Conservation (phyloP, 2,113 vertebrate species). For the Amphilophus citrinellus region DNA sequence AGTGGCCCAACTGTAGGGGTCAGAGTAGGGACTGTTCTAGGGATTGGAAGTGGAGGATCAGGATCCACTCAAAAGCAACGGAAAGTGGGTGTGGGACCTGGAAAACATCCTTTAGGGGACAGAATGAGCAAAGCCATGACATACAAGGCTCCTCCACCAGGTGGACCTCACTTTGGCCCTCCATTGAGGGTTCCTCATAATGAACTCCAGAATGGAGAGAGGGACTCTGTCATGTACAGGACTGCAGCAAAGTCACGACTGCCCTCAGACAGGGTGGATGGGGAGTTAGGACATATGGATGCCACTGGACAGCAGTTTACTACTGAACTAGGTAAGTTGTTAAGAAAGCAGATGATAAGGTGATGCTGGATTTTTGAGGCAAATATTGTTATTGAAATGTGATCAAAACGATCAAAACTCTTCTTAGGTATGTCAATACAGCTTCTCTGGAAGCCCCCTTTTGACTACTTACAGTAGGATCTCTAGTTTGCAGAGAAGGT, state of each 20-base stretch:
- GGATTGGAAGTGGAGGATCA: conserved; percentile 48
- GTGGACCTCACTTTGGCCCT: conserved; percentile 89
- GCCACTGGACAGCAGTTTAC: conserved; percentile 79
- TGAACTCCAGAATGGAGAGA: conserved; percentile 90
- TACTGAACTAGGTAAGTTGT: conserved; percentile 87
- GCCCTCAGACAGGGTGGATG: conserved; percentile 80
- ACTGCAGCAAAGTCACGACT: conserved; percentile 83
- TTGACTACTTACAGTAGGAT: too few species aligned
- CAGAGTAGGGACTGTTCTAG: conserved; percentile 52
- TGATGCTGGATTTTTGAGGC: conserved; percentile 10
- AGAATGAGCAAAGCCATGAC: conserved; percentile 88
- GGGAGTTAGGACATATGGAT: conserved; percentile 79
- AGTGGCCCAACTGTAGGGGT: conserved; percentile 73
- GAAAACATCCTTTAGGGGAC: conserved; percentile 84
- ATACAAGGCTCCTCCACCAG: conserved; percentile 88
- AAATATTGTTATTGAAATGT: neutral
- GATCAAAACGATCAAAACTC: neutral
- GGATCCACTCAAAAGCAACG: conserved; percentile 83
- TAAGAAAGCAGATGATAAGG: neutral
- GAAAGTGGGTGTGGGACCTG: conserved; percentile 71
- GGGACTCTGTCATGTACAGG: conserved; percentile 85
- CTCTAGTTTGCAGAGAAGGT: too few species aligned
- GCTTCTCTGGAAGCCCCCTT: too few species aligned
- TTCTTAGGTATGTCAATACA: neutral
- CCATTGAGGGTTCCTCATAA: conserved; percentile 87